These are phyloP conservation scores for Muntiacus muntjak DNA, from an alignment of 2,113 vertebrate genomes.

Conservation along the genomic window DNA sequence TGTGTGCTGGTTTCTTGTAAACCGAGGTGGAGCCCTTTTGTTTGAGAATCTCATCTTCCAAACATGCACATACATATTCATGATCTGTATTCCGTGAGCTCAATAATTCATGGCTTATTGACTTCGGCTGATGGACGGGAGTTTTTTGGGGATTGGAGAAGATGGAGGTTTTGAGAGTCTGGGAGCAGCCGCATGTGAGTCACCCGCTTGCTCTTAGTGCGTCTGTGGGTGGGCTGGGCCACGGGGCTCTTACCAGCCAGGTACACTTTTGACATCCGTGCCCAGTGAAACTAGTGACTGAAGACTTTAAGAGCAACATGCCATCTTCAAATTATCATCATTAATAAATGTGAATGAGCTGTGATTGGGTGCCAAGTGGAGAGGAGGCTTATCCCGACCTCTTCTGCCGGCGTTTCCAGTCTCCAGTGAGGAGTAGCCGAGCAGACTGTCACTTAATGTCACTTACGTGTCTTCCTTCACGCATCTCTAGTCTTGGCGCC, in stretches of 20 bases:
- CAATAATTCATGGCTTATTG: conserved; percentile 67
- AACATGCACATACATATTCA: conserved; percentile 61
- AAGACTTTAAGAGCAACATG: not conserved
- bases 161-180: not conserved
- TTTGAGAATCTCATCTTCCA: conserved; percentile 48
- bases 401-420: not conserved
- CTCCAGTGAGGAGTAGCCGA: not conserved
- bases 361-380: not conserved
- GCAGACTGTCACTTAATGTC: not conserved
- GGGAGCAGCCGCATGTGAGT: not conserved
- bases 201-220: not conserved
- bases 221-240: not conserved
- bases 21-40: not conserved
- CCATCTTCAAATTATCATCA: not conserved
- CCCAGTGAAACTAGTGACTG: not conserved
- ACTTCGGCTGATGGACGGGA: conserved; percentile 57
- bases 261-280: not conserved
- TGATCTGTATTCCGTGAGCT: conserved; percentile 11
- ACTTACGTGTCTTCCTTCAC: fast-evolving
- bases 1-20: not conserved
- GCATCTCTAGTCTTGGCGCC: not conserved
- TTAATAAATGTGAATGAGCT: not conserved
- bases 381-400: not conserved
- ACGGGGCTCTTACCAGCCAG: not conserved
- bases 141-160: not conserved